Conservation (phyloP, 2,797 vertebrate species). For the Sphenopsis melanotis region DNA sequence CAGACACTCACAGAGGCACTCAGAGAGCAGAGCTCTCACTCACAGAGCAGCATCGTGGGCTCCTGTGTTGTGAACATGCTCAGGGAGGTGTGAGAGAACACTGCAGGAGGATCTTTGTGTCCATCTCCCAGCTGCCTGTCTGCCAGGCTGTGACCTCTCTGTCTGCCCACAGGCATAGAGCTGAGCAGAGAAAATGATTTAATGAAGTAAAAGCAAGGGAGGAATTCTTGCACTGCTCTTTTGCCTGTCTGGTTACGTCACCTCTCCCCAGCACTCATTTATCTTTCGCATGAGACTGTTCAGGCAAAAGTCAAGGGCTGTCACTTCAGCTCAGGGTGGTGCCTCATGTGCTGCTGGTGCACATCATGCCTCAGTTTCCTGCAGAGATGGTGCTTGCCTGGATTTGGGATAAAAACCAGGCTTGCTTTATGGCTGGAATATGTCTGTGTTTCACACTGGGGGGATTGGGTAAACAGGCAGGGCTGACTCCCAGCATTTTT, state of each 20-base stretch:
- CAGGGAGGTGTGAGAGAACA: neutral
- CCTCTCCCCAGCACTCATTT: neutral
- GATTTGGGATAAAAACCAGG: neutral
- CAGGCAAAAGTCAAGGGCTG: neutral
- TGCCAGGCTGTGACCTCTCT: neutral
- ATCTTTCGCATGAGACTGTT: neutral
- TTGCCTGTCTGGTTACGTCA: neutral
- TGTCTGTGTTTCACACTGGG: neutral
- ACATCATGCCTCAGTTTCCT: neutral
- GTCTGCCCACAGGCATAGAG: neutral
- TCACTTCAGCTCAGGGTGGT: neutral
- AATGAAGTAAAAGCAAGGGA: neutral
- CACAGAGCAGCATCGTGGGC: neutral
- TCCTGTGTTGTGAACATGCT: neutral
- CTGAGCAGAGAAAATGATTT: slow-evolving; percentile 4
- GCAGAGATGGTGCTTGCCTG: neutral
- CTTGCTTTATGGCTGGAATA: neutral
- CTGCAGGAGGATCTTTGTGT: neutral
- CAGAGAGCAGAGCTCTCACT: neutral
- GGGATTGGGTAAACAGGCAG: neutral
- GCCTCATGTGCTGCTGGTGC: neutral
- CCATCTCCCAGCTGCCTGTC: neutral
- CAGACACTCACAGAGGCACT: neutral
- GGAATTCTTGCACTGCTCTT: neutral
- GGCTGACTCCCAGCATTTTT: neutral